Conservation (phyloP, 1,140 invertebrate species). For the Zelostemma sp. region DNA sequence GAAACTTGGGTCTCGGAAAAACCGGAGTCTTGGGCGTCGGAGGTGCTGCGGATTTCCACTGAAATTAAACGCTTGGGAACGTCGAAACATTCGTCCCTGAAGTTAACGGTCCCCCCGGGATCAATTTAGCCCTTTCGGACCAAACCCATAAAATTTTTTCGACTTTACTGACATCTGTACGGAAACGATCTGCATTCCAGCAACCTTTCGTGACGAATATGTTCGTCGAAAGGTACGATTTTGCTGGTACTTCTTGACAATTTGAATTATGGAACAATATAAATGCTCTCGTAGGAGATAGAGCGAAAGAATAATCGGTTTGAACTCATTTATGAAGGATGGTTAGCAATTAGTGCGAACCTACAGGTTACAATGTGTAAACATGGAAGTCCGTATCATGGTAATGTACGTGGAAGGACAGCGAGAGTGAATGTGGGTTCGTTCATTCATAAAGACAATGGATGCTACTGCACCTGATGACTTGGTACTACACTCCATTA, state of each 20-base stretch:
- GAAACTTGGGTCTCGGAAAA: too few species aligned
- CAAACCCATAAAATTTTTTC: background rate
- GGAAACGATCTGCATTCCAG: background rate
- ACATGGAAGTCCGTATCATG: slow-evolving; percentile 37
- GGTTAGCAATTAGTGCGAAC: slow-evolving; percentile 33
- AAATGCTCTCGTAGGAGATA: too few species aligned
- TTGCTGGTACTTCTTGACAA: too few species aligned
- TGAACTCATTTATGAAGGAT: slow-evolving; percentile 17
- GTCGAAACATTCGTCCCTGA: background rate
- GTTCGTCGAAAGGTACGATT: too few species aligned
- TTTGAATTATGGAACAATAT: too few species aligned
- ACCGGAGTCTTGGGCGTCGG: too few species aligned
- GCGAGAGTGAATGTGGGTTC: slow-evolving; percentile 41
- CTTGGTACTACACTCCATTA: slow-evolving; percentile 41
- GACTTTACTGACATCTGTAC: background rate
- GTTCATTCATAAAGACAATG: slow-evolving; percentile 47
- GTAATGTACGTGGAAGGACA: slow-evolving; percentile 41
- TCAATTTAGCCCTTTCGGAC: background rate
- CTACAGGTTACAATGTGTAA: slow-evolving; percentile 34
- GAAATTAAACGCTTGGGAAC: too few species aligned
- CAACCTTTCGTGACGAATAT: too few species aligned
- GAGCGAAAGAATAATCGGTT: background rate
- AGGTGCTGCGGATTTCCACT: too few species aligned
- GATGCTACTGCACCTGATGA: slow-evolving; percentile 38
- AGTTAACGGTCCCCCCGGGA: background rate